A percentile compares a stretch with the other conserved stretches of the same genome.
These are phyloP conservation scores for Zaprionus lineosus DNA, from an alignment of 2,888 invertebrate genomes.

Conservation along the genomic window DNA sequence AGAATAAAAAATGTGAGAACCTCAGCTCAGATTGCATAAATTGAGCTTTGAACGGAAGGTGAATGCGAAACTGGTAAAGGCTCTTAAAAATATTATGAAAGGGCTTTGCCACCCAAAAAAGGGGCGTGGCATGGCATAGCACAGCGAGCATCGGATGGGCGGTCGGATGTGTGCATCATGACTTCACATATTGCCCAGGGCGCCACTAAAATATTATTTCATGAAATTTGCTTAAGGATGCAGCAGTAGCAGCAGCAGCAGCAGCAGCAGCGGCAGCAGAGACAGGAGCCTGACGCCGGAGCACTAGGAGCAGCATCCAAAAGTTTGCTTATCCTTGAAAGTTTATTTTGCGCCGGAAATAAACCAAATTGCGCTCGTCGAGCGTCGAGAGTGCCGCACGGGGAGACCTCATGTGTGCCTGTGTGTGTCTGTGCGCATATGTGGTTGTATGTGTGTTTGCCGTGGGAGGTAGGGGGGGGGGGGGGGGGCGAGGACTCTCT, in stretches of 20 bases:
- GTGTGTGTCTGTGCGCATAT: slow-evolving; percentile 14
- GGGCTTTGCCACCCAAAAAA: slow-evolving; percentile 16
- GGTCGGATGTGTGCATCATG: slow-evolving; percentile 58
- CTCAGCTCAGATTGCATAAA: slow-evolving; percentile 45
- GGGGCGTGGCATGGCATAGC: slow-evolving; percentile 1
- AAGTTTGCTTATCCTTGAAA: slow-evolving; percentile 77
- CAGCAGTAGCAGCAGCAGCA: slow-evolving; percentile 37
- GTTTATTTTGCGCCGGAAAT: slow-evolving; percentile 77
- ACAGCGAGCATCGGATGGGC: slow-evolving; percentile 8
- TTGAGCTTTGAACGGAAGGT: slow-evolving; percentile 55
- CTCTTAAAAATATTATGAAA: slow-evolving; percentile 61
- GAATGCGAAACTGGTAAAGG: slow-evolving; percentile 53
- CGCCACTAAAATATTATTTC: slow-evolving; percentile 76
- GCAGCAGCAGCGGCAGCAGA: slow-evolving; percentile 27
- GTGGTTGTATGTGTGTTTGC: neutral
- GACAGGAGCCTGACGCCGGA: slow-evolving; percentile 17
- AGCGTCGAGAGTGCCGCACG: slow-evolving; percentile 25
- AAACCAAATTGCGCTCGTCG: slow-evolving; percentile 71
- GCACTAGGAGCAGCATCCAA: slow-evolving; percentile 42
- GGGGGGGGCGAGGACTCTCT: neutral
- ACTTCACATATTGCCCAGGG: slow-evolving; percentile 71
- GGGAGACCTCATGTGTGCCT: slow-evolving; percentile 37
- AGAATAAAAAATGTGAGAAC: slow-evolving; percentile 3
- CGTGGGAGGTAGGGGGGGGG: neutral
- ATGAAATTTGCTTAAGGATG: slow-evolving; percentile 77